Percentiles rank a stretch among this genome's conserved stretches.
Conservation (phyloP, 2,797 vertebrate genomes). For the Squalus acanthias region DNA sequence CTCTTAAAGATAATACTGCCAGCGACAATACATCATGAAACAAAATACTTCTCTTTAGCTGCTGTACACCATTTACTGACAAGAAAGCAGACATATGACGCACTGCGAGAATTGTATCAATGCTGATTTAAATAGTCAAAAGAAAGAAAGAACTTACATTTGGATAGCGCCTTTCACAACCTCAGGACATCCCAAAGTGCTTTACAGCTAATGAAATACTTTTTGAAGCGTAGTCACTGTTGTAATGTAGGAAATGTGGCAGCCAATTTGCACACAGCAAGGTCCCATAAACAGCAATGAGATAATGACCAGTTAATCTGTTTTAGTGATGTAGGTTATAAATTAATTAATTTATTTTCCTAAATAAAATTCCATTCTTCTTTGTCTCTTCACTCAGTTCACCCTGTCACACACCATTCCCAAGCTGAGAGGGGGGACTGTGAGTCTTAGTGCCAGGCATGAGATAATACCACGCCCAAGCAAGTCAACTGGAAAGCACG, state of each 20-base stretch:
- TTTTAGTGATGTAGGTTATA: neutral
- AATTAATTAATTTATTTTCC: neutral
- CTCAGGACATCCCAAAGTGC: neutral
- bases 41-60: neutral
- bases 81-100: neutral
- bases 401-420: too few relatives aligned
- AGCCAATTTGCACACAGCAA: neutral
- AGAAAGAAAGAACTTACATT: neutral
- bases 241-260: neutral
- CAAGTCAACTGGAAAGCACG: neutral
- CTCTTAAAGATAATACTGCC: neutral
- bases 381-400: neutral
- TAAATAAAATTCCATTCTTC: neutral
- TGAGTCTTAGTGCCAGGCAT: neutral
- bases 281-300: neutral
- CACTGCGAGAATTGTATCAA: neutral
- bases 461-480: neutral
- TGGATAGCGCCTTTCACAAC: neutral
- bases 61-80: neutral
- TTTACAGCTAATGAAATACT: neutral
- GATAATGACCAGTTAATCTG: neutral
- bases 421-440: neutral
- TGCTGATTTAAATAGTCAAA: neutral
- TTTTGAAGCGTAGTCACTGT: neutral
- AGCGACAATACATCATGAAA: neutral